phyloP scores from a whole-genome alignment of 2,797 vertebrate genomes.

The Channa striata region DNA sequence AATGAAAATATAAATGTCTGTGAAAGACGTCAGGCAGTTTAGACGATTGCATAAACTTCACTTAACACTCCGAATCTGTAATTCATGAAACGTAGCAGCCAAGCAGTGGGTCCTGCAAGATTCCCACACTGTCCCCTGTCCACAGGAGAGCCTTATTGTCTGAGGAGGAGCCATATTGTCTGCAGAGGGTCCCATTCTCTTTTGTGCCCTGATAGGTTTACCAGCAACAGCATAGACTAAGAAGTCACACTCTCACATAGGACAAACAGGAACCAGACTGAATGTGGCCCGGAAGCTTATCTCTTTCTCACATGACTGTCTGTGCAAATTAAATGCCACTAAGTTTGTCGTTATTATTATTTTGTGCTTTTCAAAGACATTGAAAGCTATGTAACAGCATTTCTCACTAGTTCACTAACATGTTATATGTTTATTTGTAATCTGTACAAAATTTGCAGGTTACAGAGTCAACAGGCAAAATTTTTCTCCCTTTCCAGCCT shows the following conservation, averaged over 20 bases:
- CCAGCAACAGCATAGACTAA: slow-evolving; percentile 63
- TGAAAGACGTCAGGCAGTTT: not conserved
- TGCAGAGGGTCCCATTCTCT: slow-evolving; percentile 64
- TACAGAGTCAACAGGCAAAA: too few relatives aligned
- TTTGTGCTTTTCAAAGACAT: too few relatives aligned
- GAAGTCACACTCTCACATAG: slow-evolving; percentile 63
- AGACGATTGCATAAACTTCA: slow-evolving; percentile 5
- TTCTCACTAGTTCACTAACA: too few relatives aligned
- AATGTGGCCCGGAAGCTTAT: slow-evolving; percentile 74
- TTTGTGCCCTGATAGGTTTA: slow-evolving; percentile 76
- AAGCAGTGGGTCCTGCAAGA: slow-evolving; percentile 22
- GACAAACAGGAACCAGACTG: slow-evolving; percentile 77
- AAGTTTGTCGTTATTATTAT: not conserved
- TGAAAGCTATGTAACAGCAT: too few relatives aligned
- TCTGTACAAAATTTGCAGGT: too few relatives aligned
- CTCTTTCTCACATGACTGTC: slow-evolving; percentile 55
- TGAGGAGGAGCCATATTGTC: slow-evolving; percentile 73
- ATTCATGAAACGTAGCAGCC: slow-evolving; percentile 40
- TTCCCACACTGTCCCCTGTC: slow-evolving; percentile 48
- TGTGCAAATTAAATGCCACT: slow-evolving; percentile 43
- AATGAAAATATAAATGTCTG: not conserved
- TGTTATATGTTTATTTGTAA: too few relatives aligned
- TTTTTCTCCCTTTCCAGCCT: too few relatives aligned
- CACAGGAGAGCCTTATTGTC: slow-evolving; percentile 63
- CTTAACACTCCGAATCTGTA: not conserved